Base-by-base conservation (phyloP, 2,888 invertebrate species). In the Abscondita cerata region DNA sequence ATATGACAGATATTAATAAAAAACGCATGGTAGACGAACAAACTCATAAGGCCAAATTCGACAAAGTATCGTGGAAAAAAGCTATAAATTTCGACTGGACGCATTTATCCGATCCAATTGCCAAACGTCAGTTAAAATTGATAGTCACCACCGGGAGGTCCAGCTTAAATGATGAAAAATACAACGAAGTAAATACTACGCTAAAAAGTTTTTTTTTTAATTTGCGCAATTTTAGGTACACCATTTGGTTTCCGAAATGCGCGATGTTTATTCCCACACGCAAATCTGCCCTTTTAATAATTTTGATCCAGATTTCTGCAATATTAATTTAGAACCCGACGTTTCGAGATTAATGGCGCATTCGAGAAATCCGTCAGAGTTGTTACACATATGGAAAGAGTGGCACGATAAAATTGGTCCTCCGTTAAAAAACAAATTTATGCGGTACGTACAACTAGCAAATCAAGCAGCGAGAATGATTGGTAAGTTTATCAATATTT, bases 371-470 rank as follows among this genome's bases (percentile, higher is more conserved):
- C 90, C 90, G 67, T 87, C 88, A 16, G 91, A 93, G 73, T 79
- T 95, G 46, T 73, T 88, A 13, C 88, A 92, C 70, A 87, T 90
- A 0, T 95, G 95, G 95, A 85, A 83, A 71, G 88, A 89, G 56
- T 95, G 92, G 87, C 84, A 94, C 65, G 91, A 94, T 62, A 88
- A 87, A 59, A 87, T 90, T 0, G 95, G 95, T 0, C 90, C 89
- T 0, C 87, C 88, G 18, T 82, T 94, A 78, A 88, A 87, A 76
- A 87, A 89, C 60, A 84, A 89, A 65, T 95, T 90, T 75, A 87
- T 89, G 83, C 84, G 91, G 83, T 94, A 92, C 70, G 87, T 92
- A 0, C 86, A 89, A 68, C 77, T 95, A 20, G 89, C 89, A 0
- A 95, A 95, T 76, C 87, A 90, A 74, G 94, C 93, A 0, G 89